Evolutionary conservation across 2,113 vertebrate genomes (phyloP), one percentile per base, ranked within the genome.

Genomic region (Vicugna pacos): DNA sequence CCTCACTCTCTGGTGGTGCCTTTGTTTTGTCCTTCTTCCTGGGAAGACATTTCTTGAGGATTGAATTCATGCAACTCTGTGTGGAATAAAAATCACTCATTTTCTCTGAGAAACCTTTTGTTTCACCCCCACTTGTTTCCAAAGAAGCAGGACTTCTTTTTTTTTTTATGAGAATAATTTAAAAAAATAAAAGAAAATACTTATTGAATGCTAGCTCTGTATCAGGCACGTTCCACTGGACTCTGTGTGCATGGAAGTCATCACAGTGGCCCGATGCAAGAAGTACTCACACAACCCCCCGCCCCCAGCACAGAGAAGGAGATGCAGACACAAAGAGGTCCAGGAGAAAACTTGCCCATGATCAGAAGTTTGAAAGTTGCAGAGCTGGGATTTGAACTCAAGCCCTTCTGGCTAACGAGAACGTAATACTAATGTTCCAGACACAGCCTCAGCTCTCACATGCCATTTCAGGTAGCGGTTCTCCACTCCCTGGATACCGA

Each of bases 21-120:
- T 95, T 82, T 96, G 60, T 60, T 84, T 94, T 42, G 62, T 92
- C 48, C 62, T 67, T 95, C 87, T 95, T 90, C 50, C n/a, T 73
- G 54, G n/a, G 65, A 82, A 56, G 80, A 83, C 13, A 7, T 87
- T 96, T 90, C 82, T 87, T 22, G 50, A 90, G 77, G 85, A 76
- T 64, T 76, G 79, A 91, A 87, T 81, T 56, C 83, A 52, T 60
- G 42, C 52, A 64, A 20, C 50, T 79, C 54, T n/a, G 3, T 50
- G 38, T 89, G n/a, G 67, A 82, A 92, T 83, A 89, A 95, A 95
- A 93, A 94, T 77, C 65, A 20, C 24, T 93, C 38, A 11, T 81
- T 77, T 97, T 93, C 62, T 88, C 77, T 62, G 52, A 67, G 42
- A 89, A 56, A 24, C 6, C 19, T 96, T 67, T 96, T 46, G 22